Evolutionary conservation across 1,140 invertebrate genomes (phyloP).

Genomic region (Popillia japonica): DNA sequence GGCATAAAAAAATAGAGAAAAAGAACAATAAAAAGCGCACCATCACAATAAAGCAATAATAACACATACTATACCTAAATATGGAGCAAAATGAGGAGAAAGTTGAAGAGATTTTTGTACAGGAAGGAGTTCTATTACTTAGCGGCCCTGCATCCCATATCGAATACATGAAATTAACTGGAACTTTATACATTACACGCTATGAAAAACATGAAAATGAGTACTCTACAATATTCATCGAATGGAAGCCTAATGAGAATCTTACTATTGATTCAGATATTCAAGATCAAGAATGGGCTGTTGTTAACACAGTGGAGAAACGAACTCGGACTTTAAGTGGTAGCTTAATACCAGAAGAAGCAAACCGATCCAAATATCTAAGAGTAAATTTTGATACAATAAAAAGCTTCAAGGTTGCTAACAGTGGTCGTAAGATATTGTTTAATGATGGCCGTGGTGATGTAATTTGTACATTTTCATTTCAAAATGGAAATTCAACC

Average conservation of each 20-base stretch:
- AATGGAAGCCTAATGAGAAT: conserved; percentile 82
- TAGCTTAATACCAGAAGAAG: conserved; percentile 57
- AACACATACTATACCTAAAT: neutral
- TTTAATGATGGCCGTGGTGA: conserved; percentile 78
- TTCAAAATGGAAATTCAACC: conserved; percentile 85
- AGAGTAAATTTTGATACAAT: conserved; percentile 72
- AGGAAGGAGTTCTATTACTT: conserved; percentile 71
- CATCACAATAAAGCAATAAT: neutral
- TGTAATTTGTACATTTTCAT: conserved; percentile 81
- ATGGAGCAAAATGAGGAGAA: conserved; percentile 30
- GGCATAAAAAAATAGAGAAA: neutral
- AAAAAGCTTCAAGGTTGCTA: conserved; percentile 71
- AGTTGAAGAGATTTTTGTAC: conserved; percentile 64
- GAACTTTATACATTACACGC: conserved; percentile 67
- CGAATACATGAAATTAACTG: conserved; percentile 67
- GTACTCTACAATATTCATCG: conserved; percentile 67
- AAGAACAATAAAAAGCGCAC: neutral
- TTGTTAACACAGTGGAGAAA: conserved; percentile 75
- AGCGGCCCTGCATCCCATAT: conserved; percentile 65
- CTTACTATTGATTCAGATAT: conserved; percentile 77
- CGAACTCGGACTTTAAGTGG: conserved; percentile 65
- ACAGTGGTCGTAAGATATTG: conserved; percentile 74
- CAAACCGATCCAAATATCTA: conserved; percentile 63
- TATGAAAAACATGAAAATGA: conserved; percentile 64
- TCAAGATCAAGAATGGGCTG: conserved; percentile 82